These are phyloP conservation scores for Caenorhabditis sp. DNA, from an alignment of 2,888 invertebrate species.

Conservation along the genomic window DNA sequence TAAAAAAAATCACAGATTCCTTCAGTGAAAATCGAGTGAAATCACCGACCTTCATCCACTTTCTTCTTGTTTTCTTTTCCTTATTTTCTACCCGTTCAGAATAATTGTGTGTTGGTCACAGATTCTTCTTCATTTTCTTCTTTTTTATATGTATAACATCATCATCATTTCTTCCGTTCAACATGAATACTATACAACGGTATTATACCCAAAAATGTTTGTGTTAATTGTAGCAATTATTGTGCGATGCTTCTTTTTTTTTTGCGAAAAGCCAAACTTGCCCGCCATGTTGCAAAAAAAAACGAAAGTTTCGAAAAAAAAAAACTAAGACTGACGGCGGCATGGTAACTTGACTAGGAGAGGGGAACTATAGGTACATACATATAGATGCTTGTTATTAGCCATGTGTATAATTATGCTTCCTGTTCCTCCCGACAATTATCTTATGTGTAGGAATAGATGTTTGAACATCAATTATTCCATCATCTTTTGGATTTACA, in stretches of 20 bases:
- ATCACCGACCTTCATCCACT: too few species aligned
- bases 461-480: background rate
- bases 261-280: background rate
- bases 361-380: too few species aligned
- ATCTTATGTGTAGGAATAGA: background rate
- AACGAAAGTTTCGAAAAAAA: background rate
- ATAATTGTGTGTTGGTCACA: background rate
- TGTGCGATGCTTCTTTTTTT: background rate
- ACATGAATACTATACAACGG: background rate
- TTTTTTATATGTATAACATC: background rate
- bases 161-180: background rate
- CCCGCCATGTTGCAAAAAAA: background rate
- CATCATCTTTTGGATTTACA: background rate
- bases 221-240: background rate
- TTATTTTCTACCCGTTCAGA: too few species aligned
- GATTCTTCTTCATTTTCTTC: background rate
- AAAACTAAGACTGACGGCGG: background rate
- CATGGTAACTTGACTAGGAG: too few species aligned
- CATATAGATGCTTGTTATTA: too few species aligned
- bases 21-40: too few species aligned
- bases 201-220: background rate
- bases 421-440: background rate
- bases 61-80: too few species aligned
- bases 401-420: background rate
- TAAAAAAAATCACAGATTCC: too few species aligned